Evolutionary conservation across 2,888 invertebrate genomes (phyloP).

Genomic region (Nomada flava): DNA sequence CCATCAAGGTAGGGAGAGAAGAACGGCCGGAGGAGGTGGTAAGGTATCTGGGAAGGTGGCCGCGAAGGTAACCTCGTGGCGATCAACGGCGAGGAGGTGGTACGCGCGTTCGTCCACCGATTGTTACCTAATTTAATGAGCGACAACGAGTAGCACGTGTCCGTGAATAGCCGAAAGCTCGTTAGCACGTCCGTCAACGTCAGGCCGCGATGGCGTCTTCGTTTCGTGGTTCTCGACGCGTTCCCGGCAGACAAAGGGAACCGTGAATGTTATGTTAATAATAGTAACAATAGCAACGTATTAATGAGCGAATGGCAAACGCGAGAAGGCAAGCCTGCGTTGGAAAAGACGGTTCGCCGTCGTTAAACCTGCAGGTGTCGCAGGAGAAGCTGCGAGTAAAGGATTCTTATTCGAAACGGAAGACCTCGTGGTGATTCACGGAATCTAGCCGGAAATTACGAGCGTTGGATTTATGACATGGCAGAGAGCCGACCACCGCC

Average conservation of each 20-base stretch:
- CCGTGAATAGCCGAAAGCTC: constrained; percentile 71
- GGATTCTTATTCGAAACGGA: constrained; percentile 56
- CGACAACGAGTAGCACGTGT: constrained; percentile 68
- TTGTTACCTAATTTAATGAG: constrained; percentile 80
- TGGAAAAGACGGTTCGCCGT: too few relatives aligned
- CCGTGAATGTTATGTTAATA: too few relatives aligned
- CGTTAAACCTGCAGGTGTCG: too few relatives aligned
- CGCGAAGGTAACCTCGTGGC: constrained; percentile 26
- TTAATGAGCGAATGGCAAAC: too few relatives aligned
- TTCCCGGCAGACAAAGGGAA: too few relatives aligned
- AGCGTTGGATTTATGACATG: constrained; percentile 50
- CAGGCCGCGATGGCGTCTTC: not conserved
- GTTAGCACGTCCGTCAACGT: constrained; percentile 71
- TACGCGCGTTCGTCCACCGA: constrained; percentile 62
- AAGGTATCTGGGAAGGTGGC: constrained; percentile 26
- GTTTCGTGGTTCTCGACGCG: too few relatives aligned
- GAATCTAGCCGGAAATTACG: constrained; percentile 19
- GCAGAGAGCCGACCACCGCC: not conserved
- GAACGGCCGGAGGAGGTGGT: constrained; percentile 26
- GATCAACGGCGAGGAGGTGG: constrained; percentile 26
- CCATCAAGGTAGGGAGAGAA: constrained; percentile 31
- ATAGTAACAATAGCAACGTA: too few relatives aligned
- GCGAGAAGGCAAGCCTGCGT: too few relatives aligned
- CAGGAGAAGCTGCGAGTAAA: not conserved
- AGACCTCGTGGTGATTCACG: not conserved